Conservation (phyloP, 2,113 vertebrate genomes). For the Globicephala melas region DNA sequence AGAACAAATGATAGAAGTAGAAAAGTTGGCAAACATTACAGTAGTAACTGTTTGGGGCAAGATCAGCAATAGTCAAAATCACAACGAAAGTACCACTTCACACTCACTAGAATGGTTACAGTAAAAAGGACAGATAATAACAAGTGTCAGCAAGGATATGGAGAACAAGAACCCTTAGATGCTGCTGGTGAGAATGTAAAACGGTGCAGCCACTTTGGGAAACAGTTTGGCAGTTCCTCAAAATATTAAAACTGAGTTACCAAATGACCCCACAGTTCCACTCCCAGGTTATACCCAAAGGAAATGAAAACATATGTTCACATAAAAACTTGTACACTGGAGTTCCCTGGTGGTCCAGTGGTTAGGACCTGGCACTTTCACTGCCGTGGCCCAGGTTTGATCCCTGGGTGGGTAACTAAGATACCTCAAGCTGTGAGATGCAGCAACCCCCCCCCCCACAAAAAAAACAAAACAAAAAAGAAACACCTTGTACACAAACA, state of each 20-base stretch:
- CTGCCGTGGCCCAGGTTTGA: too few species aligned
- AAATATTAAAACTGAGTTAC: neutral
- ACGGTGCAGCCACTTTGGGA: neutral
- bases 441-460: fast-evolving
- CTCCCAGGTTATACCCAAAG: neutral
- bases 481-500: neutral
- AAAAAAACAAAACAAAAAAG: too few species aligned
- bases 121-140: neutral
- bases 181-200: neutral
- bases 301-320: neutral
- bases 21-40: neutral
- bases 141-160: neutral
- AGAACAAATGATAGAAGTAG: neutral
- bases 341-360: too few species aligned
- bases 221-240: neutral
- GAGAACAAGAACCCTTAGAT: neutral
- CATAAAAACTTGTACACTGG: neutral
- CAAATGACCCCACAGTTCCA: neutral
- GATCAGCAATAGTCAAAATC: neutral
- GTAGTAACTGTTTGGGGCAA: neutral
- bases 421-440: too few species aligned
- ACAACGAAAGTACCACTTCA: neutral
- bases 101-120: neutral
- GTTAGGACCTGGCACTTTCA: too few species aligned
- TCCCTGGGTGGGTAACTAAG: too few species aligned